Evolutionary conservation across 2,888 invertebrate species (phyloP).

Genomic region (Eristalinus sepulchralis): DNA sequence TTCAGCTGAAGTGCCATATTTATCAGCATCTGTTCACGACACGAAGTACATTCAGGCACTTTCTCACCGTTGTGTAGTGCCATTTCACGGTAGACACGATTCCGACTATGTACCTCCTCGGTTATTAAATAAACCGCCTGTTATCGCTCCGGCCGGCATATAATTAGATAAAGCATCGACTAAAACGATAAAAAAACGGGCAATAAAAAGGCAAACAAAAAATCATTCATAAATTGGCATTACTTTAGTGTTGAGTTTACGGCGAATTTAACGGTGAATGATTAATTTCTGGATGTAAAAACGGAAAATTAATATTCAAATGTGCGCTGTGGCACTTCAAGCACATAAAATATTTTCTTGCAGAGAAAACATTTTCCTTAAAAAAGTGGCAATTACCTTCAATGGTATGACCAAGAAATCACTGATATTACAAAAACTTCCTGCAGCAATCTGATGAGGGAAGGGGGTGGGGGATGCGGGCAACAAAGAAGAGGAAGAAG

Average conservation of each 20-base stretch:
- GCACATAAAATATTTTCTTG: not conserved
- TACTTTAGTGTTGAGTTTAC: not conserved
- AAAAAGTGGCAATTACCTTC: not conserved
- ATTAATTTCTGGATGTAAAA: not conserved
- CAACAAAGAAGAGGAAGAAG: not conserved
- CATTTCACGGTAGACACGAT: not conserved
- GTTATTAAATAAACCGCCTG: not conserved
- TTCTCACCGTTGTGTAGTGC: not conserved
- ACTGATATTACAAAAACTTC: conserved; percentile 24
- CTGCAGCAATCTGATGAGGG: not conserved
- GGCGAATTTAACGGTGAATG: not conserved
- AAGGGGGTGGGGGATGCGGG: too few species aligned
- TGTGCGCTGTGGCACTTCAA: not conserved
- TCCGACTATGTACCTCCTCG: not conserved
- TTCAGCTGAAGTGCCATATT: too few species aligned
- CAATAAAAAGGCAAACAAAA: not conserved
- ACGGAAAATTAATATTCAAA: not conserved
- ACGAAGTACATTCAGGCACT: too few species aligned
- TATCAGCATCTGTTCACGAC: too few species aligned
- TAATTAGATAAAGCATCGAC: not conserved
- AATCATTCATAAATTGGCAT: not conserved
- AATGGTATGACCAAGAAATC: not conserved
- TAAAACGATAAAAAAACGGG: not conserved
- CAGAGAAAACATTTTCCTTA: not conserved
- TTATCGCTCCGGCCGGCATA: not conserved